Evolutionary conservation across 2,797 vertebrate genomes (phyloP), one percentile per base, ranked within the genome.

Genomic region (Odontamblyopus rebecca): DNA sequence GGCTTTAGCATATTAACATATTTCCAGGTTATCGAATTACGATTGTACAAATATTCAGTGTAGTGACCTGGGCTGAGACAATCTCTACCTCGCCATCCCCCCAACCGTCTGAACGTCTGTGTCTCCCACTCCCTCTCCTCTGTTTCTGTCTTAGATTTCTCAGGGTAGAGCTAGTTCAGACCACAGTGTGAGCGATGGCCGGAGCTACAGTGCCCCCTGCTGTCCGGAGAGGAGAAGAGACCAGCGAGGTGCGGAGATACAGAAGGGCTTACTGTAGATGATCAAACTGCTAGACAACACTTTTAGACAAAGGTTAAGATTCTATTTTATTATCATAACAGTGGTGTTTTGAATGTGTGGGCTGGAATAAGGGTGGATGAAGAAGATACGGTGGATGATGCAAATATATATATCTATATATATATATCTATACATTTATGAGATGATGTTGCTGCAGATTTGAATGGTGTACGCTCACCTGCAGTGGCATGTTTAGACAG

Each of bases 141-240:
- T 72, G 69, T 84, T 44, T 85, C 69, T 59, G 70, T 89, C 73
- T 89, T 90, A 87, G 88, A 88, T 86, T 86, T 90, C 90, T 92
- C 89, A 92, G 89, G 91, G 88, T 91, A 89, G 90, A 85, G 79
- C 72, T 90, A 90, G 88, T 87, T 86, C 80, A 85, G 82, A 88
- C 48, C 48, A 76, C 82, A 84, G 79, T 73, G 68, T 86, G 82
- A 30, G 27, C 68, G 59, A 81, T 78, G 67, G 2, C 41, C 75
- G 67, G 89, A 44, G 73, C 78, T 67, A 79, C 75, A 77, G 60
- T 69, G 83, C 89, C 91, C 89, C 85, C 89, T 89, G 82, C 77
- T 88, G 85, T 79, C 80, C 77, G 77, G 71, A 57, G 5, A 44
- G 54, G n/a, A n/a, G 5, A 16, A 63, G 75, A 72, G 62, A 16